Evolutionary conservation across 1,140 invertebrate genomes (phyloP), one percentile per base, ranked within the genome.

Genomic region (Campoletis sonorensis): DNA sequence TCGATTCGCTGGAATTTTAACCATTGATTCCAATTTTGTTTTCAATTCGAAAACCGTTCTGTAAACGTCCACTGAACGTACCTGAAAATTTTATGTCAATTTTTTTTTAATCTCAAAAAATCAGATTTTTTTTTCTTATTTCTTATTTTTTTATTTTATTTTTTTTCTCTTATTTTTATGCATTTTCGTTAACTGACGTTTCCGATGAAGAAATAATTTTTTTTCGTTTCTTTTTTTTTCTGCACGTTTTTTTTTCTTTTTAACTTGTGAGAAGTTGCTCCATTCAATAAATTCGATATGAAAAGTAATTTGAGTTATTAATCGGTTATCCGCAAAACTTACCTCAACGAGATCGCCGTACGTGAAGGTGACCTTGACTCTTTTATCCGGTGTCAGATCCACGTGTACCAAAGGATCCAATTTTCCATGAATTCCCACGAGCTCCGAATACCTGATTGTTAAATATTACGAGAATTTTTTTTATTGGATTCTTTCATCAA

Each of bases 331-430:
- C 40, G 67, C 72, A 72, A 77, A 85, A 78, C 86, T 88, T 85
- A 92, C 94, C 92, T 96, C 95, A 84, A 94, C 94, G 82, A 94
- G 93, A 86, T 96, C 94, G 33, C 95, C 96, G 88, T 95, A 97
- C 7, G 94, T 96, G 86, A 98, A 95, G 45, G 94, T 95, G 61
- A 98, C 96, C 93, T 96, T 96, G 61, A 97, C 96, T 81, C 95
- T 94, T 89, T 96, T 97, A 88, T 97, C 96, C 7, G 97, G 97
- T 84, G 95, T 94, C 73, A 98, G 92, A 92, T 97, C 96, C 33
- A 98, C 95, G 84, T 97, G 95, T 51, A 97, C 96, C 84, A 98
- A 92, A 4, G 97, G 97, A 91, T 97, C 96, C 71, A 98, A 92
- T 91, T 97, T 96, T 78, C 97, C 97, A 88, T 98, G 97, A 83